Evolutionary conservation across 1,140 invertebrate genomes (phyloP).

Genomic region (Pentalonia nigronervosa): DNA sequence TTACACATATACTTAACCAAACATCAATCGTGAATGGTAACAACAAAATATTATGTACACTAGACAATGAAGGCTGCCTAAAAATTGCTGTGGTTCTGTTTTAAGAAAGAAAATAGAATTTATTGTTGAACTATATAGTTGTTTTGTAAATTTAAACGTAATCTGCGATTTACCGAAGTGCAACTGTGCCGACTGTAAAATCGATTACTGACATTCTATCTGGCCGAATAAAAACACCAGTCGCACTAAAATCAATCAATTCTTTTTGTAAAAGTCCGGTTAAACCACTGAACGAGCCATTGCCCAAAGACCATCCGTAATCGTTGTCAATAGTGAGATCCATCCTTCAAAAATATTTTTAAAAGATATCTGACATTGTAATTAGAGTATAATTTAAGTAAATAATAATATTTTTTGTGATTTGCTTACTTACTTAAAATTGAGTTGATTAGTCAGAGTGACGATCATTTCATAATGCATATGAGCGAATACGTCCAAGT

Average conservation of each 20-base stretch:
- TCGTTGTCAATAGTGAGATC: background rate
- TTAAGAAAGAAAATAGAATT: background rate
- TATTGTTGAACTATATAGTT: background rate
- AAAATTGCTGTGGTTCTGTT: background rate
- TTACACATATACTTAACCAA: background rate
- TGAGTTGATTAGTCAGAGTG: background rate
- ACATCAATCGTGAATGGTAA: background rate
- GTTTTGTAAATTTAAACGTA: background rate
- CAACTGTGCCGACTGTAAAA: conserved; percentile 4
- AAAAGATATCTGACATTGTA: background rate
- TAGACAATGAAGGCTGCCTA: conserved; percentile 10
- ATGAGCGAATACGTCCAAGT: background rate
- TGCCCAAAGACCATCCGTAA: conserved; percentile 11
- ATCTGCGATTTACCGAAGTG: background rate
- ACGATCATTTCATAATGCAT: conserved; percentile 1
- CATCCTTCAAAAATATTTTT: conserved; percentile 4
- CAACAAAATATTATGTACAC: background rate
- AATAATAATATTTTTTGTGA: background rate
- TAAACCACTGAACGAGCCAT: background rate
- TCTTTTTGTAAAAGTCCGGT: conserved; percentile 1
- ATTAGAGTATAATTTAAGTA: background rate
- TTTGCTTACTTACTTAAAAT: conserved; percentile 33
- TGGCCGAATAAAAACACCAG: background rate
- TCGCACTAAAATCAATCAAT: background rate
- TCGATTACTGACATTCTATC: background rate